These are phyloP conservation scores for Percina caprodes DNA, from an alignment of 2,113 vertebrate species.

Conservation along the genomic window DNA sequence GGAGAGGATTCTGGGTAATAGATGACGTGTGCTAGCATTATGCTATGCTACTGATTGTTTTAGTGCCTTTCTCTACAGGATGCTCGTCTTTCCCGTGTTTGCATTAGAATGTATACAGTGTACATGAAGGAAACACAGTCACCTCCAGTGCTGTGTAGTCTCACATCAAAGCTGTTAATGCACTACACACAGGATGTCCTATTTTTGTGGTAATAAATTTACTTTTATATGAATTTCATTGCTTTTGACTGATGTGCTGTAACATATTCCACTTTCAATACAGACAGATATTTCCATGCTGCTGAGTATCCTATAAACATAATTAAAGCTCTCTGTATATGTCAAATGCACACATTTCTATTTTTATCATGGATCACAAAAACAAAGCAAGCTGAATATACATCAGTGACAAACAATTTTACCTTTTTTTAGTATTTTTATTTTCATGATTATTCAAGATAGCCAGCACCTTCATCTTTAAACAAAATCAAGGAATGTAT, in stretches of 20 bases:
- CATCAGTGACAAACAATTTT: background rate
- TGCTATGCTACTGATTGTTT: conserved; percentile 62
- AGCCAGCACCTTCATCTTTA: conserved; percentile 34
- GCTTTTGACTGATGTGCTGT: conserved; percentile 37
- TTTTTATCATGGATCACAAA: conserved; percentile 12
- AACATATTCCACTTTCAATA: conserved; percentile 4
- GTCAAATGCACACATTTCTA: conserved; percentile 26
- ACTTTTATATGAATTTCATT: conserved; percentile 76
- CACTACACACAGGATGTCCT: conserved; percentile 81
- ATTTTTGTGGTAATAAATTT: conserved; percentile 83
- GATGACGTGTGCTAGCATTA: conserved; percentile 25
- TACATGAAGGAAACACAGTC: conserved; percentile 42
- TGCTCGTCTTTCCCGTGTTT: conserved; percentile 65
- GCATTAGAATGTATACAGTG: conserved; percentile 67
- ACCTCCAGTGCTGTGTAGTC: conserved; percentile 42
- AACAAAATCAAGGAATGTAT: conserved; percentile 9
- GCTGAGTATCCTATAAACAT: conserved; percentile 1
- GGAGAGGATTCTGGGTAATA: conserved; percentile 74
- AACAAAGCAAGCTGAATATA: conserved; percentile 16
- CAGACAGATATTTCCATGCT: background rate
- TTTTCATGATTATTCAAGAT: conserved; percentile 38
- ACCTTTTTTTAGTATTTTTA: background rate
- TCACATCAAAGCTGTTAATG: conserved; percentile 76
- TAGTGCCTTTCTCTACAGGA: conserved; percentile 80
- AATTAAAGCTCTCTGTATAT: conserved; percentile 11